A percentile compares a stretch with the other conserved stretches of the same genome.
phyloP scores from a whole-genome alignment of 1,140 invertebrate species.

The Bradysia coprophila region DNA sequence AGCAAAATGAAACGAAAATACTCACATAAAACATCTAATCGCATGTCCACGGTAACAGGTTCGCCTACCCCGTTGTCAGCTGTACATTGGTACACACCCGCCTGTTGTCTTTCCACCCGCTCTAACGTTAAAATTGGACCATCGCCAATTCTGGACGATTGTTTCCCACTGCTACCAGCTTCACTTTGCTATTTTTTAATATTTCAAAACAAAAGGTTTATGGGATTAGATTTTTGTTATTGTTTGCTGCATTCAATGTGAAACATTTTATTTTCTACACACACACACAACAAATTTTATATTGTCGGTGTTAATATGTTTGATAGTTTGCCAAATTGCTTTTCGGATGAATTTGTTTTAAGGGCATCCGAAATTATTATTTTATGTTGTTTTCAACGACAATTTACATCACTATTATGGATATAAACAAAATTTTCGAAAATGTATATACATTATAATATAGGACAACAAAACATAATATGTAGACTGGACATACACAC shows the following conservation, averaged over 20 bases:
- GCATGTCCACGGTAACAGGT: constrained; percentile 37
- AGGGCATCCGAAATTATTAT: no score
- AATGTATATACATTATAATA: no score
- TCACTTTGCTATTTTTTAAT: constrained; percentile 17
- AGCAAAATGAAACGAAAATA: no score
- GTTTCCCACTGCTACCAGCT: constrained; percentile 13
- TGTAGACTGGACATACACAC: no score
- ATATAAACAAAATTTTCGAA: no score
- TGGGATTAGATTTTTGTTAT: neutral
- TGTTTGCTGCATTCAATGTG: neutral
- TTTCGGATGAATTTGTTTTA: neutral
- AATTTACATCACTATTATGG: no score
- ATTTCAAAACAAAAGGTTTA: neutral
- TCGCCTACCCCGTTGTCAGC: constrained; percentile 48
- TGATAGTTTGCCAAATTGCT: neutral
- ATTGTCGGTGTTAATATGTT: neutral
- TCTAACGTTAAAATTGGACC: constrained; percentile 43
- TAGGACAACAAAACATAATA: no score
- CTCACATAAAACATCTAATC: constrained; percentile 41
- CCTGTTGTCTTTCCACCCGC: constrained; percentile 37
- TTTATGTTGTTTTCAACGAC: no score
- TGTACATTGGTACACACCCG: constrained; percentile 44
- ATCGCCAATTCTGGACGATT: constrained; percentile 27
- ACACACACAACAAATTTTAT: no score
- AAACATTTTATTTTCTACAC: no score